Base-by-base conservation (phyloP, 1,140 invertebrate genomes). In the Scaptodrosophila lebanonensis region DNA sequence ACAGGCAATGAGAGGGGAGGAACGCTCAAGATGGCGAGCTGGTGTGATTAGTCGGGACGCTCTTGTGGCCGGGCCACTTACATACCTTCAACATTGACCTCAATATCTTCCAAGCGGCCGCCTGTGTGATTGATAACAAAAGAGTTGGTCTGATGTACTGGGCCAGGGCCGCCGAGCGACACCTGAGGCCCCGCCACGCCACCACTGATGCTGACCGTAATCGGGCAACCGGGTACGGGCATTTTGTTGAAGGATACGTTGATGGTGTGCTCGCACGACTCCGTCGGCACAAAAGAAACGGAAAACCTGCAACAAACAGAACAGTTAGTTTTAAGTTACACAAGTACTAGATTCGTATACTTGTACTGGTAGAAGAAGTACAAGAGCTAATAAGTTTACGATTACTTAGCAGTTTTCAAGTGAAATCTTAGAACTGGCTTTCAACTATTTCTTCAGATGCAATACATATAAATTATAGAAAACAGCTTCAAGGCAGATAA, bases 221-320 rank as follows among this genome's bases (percentile, higher is more conserved):
- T 92, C 3, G 94, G 94, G 76, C 94, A 95, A 33, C 94, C 94
- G 35, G 92, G 92, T 0, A 94, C 93, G 33, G 92, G 89, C 89
- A 90, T 90, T 88, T 98, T 98, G 88, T 99, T 99, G 88, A 99
- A 99, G 18, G 96, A 95, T 8, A 99, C 95, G 86, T 96, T 97
- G 61, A 98, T 96, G 25, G 96, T 91, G 87, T 99, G 98, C 87
- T 97, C 95, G 75, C 94, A 94, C 13, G 95, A 92, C 88, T 98
- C 96, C 20, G 95, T 92, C 18, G 97, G 97, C 44, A 97, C 93
- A 87, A 99, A 99, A 62, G 94, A 95, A 43, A 99, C 97, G 40
- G 96, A 95, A 88, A 98, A 99, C 65, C 95, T 92, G 45, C 11
- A 27, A 49, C 20, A 20, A 9, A 5, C 3, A 9, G 15, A 44